Conservation (phyloP, 2,113 vertebrate genomes). For the Thymallus thymallus region DNA sequence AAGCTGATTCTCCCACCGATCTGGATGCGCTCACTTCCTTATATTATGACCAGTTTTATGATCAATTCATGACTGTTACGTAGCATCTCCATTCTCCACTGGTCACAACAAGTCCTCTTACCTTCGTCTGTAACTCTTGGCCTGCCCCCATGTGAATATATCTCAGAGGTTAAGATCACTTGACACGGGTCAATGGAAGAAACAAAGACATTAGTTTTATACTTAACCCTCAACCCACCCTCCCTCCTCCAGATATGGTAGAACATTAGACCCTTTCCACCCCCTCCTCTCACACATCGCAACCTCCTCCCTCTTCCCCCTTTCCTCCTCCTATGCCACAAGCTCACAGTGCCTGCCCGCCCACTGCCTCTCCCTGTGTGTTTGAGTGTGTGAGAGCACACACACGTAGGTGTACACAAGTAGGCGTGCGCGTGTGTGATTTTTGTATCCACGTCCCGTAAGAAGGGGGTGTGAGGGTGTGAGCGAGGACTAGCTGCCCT, state of each 20-base stretch:
- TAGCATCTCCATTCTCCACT: background rate
- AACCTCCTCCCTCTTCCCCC: background rate
- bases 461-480: conserved; percentile 81
- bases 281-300: background rate
- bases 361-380: conserved; percentile 67
- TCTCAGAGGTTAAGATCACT: conserved; percentile 14
- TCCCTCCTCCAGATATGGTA: conserved; percentile 2
- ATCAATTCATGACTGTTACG: background rate
- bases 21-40: background rate
- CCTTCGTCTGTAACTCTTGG: background rate
- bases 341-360: conserved; percentile 41
- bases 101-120: too few relatives aligned
- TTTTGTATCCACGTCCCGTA: conserved; percentile 73
- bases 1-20: background rate
- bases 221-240: background rate
- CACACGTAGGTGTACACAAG: conserved; percentile 18
- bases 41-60: background rate
- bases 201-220: conserved; percentile 13
- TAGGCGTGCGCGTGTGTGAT: conserved; percentile 60
- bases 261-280: too few relatives aligned
- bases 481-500: conserved; percentile 50
- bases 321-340: conserved; percentile 16
- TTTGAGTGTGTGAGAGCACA: conserved; percentile 78
- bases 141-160: background rate
- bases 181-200: conserved; percentile 12